Percentiles rank a stretch among this genome's conserved stretches.
phyloP scores from a whole-genome alignment of 2,888 invertebrate genomes.

The Galerucella nymphaeae region DNA sequence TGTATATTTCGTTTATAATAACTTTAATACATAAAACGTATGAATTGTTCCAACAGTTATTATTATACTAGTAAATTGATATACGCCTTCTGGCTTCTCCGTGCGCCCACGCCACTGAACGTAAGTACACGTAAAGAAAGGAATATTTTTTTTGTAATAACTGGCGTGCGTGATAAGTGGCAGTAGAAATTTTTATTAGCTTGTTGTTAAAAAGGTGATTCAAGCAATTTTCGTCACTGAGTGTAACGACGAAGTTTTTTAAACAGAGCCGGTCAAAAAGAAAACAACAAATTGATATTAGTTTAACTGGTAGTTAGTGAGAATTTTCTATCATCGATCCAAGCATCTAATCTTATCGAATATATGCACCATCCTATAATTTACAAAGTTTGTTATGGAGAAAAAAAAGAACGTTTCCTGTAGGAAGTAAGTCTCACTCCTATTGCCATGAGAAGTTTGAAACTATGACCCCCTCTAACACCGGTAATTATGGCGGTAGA shows the following conservation, averaged over 20 bases:
- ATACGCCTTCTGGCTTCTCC: too few relatives aligned
- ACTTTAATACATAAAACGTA: too few relatives aligned
- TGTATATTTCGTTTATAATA: background rate
- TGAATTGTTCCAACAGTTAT: too few relatives aligned
- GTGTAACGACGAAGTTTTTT: slow-evolving; percentile 11
- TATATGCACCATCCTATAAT: background rate
- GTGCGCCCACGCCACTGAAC: too few relatives aligned
- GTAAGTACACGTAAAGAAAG: background rate
- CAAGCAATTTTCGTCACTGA: slow-evolving; percentile 33
- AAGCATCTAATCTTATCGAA: too few relatives aligned
- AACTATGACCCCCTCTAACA: slow-evolving; percentile 36
- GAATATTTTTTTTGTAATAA: slow-evolving; percentile 15
- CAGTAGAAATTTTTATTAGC: slow-evolving; percentile 4
- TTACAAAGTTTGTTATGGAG: background rate
- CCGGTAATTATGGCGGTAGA: slow-evolving; percentile 42
- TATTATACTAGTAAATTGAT: too few relatives aligned
- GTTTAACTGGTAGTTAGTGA: too few relatives aligned
- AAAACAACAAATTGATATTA: too few relatives aligned
- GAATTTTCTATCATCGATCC: too few relatives aligned
- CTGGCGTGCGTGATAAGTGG: slow-evolving; percentile 16
- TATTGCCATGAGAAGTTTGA: slow-evolving; percentile 9
- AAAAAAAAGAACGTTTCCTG: background rate
- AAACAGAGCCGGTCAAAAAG: background rate
- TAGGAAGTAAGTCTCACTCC: background rate
- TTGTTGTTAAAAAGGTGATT: slow-evolving; percentile 15